Base-by-base conservation (phyloP, 2,888 invertebrate species). In the Stictocephala bisonia region DNA sequence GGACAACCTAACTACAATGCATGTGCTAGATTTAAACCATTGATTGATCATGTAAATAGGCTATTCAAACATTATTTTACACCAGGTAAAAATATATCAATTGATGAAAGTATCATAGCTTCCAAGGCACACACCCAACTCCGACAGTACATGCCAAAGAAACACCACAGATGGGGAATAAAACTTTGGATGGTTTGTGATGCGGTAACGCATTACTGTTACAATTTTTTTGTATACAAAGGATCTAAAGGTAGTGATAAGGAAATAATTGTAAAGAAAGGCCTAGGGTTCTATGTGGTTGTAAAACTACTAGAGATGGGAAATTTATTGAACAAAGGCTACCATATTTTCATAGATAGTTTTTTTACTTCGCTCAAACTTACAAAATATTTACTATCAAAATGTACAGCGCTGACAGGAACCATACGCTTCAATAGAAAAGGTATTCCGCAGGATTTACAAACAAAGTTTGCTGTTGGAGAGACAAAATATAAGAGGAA, bases 181-280 rank as follows among this genome's bases (percentile, higher is more conserved):
- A 72, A 72, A 41, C 51, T 72, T 2, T 72, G 72, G 66, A 18
- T 15, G 35, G 50, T 72, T 7, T 72, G 72, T 24, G 66, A 72
- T 20, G 11, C 72, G 20, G 53, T 51, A 0, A 40, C 64, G 18
- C 66, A 72, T 26, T 72, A 72, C 20, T 72, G 64, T 26, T 13
- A 51, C 15, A 48, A 7, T 51, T 72, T 72, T 40, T 72, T n/a
- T 66, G 72, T 72, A 13, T 71, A 71, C 20, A 48, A 31, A 51
- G 64, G 66, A 20, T 20, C 72, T 2, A 72, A 72, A n/a, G 35
- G 50, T 4, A 13, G 6, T 50, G 64, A 50, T 15, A 51, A 51
- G 22, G 22, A 15, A 7, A 29, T 20, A 51, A 64, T 72, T 20
- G 35, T 22, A 53, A 26, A 66, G 20, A 24, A 72, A 22, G 72